phyloP scores from a whole-genome alignment of 2,797 vertebrate species.

The Sphenopsis melanotis region DNA sequence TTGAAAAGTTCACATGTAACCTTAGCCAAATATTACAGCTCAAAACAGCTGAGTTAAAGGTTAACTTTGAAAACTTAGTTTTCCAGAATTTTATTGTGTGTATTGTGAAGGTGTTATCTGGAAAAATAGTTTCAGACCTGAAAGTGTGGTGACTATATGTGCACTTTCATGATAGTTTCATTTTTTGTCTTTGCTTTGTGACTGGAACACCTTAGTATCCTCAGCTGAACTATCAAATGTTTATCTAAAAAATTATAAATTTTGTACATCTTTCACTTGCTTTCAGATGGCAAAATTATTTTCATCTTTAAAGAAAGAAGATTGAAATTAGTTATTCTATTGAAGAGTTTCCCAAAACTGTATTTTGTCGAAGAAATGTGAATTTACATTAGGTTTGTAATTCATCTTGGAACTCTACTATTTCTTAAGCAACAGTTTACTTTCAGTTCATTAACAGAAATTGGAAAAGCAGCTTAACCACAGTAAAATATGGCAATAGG shows the following conservation, averaged over 20 bases:
- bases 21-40: conserved; percentile 18
- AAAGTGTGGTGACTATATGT: not conserved
- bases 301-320: not conserved
- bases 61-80: not conserved
- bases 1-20: conserved; percentile 23
- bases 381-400: not conserved
- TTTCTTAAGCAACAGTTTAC: not conserved
- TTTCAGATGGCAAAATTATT: not conserved
- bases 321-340: not conserved
- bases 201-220: not conserved
- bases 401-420: not conserved
- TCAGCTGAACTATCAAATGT: not conserved
- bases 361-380: not conserved
- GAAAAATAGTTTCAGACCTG: not conserved
- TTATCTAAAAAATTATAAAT: not conserved
- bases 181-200: not conserved
- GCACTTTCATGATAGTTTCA: not conserved
- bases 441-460: not conserved
- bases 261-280: not conserved
- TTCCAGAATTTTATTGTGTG: not conserved
- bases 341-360: not conserved
- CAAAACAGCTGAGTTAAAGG: not conserved
- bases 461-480: not conserved
- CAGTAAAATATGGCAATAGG: not conserved
- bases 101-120: not conserved